Evolutionary conservation across 92 coral and sea anemone genomes (phyloP), one percentile per base, ranked within the genome.

Genomic region (Paramuricea clavata): DNA sequence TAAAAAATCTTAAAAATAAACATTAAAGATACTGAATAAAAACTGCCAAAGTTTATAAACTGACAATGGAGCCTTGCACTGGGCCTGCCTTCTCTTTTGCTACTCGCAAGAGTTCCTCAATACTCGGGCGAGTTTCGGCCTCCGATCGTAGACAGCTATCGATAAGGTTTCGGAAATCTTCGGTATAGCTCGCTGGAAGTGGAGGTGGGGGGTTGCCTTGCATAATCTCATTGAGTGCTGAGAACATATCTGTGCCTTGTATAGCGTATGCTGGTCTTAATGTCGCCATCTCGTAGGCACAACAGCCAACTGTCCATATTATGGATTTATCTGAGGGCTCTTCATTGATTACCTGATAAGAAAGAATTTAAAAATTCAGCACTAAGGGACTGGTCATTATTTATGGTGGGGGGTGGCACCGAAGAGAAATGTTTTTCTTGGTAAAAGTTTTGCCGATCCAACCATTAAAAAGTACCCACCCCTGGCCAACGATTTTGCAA

Each of bases 261-360:
- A 95, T 89, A 19, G 97, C 93, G 69, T 93, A 96, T 1, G 99
- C 97, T n/a, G 99, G 99, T 31, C 91, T 93, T 57, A 89, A 81
- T 5, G 98, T 86, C 0, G 98, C 92, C 85, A 96, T 70, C 85
- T 96, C 99, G 89, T 94, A 92, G 25, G 93, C 59, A 44, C 95
- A 27, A 56, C 99, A 94, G 0, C 99, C 99, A 35, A 94, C 85
- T 34, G 93, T 83, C 99, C 99, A 96, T 6, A 91, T 94, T 17
- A 91, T 90, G 36, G 94, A 87, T 59, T 88, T 89, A 49, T 92
- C 87, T 52, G 95, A 79, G 11, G 92, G 61, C 27, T 88, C 93
- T 62, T 94, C 98, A 10, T 98, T 98, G 71, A 91, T 91, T 28
- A 11, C 72, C 72, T 65, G 33, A 19, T 25, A 62, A 6, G 49